Base-by-base conservation (phyloP, 2,113 vertebrate genomes). In the Amphiprion ocellaris region DNA sequence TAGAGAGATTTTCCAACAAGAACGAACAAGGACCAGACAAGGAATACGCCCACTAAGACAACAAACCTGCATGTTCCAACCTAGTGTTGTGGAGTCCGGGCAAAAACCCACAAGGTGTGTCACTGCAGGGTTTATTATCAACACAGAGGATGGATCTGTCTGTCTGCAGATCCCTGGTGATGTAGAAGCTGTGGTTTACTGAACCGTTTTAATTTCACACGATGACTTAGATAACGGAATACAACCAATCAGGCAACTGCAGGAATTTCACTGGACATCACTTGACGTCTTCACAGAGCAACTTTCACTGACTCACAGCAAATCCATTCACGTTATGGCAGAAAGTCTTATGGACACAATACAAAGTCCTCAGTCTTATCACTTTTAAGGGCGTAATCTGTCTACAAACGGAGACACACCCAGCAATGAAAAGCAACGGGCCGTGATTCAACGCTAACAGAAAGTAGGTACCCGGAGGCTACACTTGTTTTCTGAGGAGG, bases 1-100 rank as follows among this genome's bases (percentile, higher is more conserved):
- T 52, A 41, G 67, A 23, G 68, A 64, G 77, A 82, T 86, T 74
- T 64, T 56, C 60, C 19, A 30, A 91, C 92, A 93, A 91, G 91
- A 87, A 81, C 78, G 67, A 77, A 85, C 90, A 89, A 54, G 87
- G 74, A 52, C 79, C 23, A 4, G 39, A 33, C 16, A 7, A 44
- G 50, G 47, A 74, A 70, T 71, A 87, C 89, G 74, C 90, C 83
- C 82, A 47, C 64, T 69, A 62, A 79, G 37, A 66, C 26, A 90
- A 90, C 84, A 84, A 75, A 69, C 75, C 59, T 3, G 23, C 26
- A 66, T 61, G 55, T 68, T 53, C 41, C 49, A 54, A 54, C 62
- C 14, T 26, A 17, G 33, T 69, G 30, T 50, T 74, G 9, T 62
- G 12, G 54, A 55, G 33, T 54, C 60, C 14, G 26, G 33, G 47